Base-by-base conservation (phyloP, 2,797 vertebrate genomes). In the Chromobotia macracanthus region DNA sequence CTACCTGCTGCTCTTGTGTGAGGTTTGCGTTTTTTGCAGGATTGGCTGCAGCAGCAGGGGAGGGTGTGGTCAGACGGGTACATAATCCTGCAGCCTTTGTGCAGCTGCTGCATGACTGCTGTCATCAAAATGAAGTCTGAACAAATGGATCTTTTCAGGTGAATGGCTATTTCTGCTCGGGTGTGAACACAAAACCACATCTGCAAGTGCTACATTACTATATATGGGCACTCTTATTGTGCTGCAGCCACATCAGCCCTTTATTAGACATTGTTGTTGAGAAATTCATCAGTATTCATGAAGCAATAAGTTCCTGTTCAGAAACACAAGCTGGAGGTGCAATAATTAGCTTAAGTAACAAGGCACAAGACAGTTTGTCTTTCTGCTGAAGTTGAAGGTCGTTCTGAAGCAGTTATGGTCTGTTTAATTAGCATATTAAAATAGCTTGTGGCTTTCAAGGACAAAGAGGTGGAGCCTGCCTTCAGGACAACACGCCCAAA, bases 111-210 rank as follows among this genome's bases (percentile, higher is more conserved):
- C 88, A 82, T 79, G 89, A 68, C 87, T 93, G 4, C 87, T 86
- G 13, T 96, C 96, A 11, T 88, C 89, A 66, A 99, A 99, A 90
- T 98, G 96, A 75, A 98, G 87, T 3, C 95, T 94, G 67, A 98
- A 94, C 91, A 97, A 92, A 81, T 94, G 95, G 44, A 92, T 93
- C 86, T 95, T 94, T 8, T 92, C 92, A 58, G 3, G 0, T 25
- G 5, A 58, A 58, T 5, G 11, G 19, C 21, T 12, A 18, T 18
- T n/a, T n/a, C n/a, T n/a, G n/a, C n/a, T n/a, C n/a, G 11, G 41
- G 7, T 44, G 41, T 11, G 11, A 55, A 25, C 5, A 4, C 13
- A 16, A 9, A 60, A 28, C 9, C n/a, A n/a, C 11, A 58, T 28
- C 12, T 60, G 23, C 12, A 60, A 8, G 3, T 55, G 53, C 10